Evolutionary conservation across 2,113 vertebrate species (phyloP).

Genomic region (Micronisus gabar): DNA sequence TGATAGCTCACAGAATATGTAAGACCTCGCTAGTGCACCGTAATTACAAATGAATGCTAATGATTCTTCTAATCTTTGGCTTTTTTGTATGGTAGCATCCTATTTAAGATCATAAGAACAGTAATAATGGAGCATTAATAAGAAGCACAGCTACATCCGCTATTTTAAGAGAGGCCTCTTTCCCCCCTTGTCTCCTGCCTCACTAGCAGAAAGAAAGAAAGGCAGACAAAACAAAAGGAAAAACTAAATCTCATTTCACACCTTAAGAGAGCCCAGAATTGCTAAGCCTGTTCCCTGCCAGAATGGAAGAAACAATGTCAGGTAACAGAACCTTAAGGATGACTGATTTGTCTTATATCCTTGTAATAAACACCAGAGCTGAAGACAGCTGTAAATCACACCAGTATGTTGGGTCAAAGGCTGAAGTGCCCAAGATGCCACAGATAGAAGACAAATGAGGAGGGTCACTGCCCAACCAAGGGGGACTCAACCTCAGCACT

Average conservation of each 20-base stretch:
- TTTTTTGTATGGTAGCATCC: background rate
- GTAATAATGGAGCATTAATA: background rate
- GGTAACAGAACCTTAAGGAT: background rate
- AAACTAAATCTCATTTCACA: background rate
- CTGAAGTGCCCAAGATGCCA: background rate
- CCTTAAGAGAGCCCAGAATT: background rate
- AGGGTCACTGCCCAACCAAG: background rate
- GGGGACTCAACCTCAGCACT: background rate
- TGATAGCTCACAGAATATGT: background rate
- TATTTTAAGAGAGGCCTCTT: background rate
- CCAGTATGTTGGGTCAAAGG: fast-evolving
- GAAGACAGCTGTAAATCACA: background rate
- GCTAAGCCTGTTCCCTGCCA: background rate
- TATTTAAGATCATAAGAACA: background rate
- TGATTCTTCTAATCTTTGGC: background rate
- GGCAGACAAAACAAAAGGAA: background rate
- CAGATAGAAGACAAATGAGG: background rate
- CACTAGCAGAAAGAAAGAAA: background rate
- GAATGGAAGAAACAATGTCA: background rate
- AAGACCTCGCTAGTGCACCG: background rate
- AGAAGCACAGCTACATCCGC: background rate
- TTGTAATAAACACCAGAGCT: background rate
- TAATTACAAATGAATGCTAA: background rate
- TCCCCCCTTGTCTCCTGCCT: background rate
- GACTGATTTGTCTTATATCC: background rate